phyloP scores from a whole-genome alignment of 2,797 vertebrate genomes.

The Syngnathus rostellatus region DNA sequence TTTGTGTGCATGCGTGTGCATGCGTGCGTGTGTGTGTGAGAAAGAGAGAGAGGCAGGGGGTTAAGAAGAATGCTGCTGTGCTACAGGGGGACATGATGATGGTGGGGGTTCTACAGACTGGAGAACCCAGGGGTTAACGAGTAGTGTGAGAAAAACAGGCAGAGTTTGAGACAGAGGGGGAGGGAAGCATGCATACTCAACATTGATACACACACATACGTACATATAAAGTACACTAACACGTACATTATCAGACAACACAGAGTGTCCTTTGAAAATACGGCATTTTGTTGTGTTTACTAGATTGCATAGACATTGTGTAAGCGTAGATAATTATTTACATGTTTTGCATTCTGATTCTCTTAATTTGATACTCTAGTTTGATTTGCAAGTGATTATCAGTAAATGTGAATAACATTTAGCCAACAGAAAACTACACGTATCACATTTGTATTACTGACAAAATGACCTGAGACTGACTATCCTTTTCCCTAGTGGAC shows the following conservation, averaged over 20 bases:
- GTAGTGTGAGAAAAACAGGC: slow-evolving; percentile 65
- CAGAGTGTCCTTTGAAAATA: slow-evolving; percentile 13
- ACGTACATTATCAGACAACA: slow-evolving; percentile 9
- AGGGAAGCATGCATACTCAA: slow-evolving; percentile 13
- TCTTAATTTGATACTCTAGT: background rate
- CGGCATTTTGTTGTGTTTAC: background rate
- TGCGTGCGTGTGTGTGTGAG: background rate
- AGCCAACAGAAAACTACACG: background rate
- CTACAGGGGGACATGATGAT: slow-evolving; percentile 13
- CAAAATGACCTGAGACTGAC: slow-evolving; percentile 1
- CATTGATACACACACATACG: slow-evolving; percentile 2
- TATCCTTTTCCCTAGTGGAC: slow-evolving; percentile 18
- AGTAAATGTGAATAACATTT: background rate
- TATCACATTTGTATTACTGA: background rate
- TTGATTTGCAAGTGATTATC: background rate
- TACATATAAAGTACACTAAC: slow-evolving; percentile 6
- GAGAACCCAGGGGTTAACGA: slow-evolving; percentile 64
- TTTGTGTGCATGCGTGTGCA: no score
- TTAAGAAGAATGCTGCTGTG: slow-evolving; percentile 40
- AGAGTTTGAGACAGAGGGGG: slow-evolving; percentile 36
- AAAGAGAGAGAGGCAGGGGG: background rate
- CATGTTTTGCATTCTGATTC: background rate
- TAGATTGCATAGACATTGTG: background rate
- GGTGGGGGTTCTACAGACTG: slow-evolving; percentile 27
- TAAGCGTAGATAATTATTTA: background rate